Base-by-base conservation (phyloP, 2,113 vertebrate genomes). In the Chlamydotis undulata region DNA sequence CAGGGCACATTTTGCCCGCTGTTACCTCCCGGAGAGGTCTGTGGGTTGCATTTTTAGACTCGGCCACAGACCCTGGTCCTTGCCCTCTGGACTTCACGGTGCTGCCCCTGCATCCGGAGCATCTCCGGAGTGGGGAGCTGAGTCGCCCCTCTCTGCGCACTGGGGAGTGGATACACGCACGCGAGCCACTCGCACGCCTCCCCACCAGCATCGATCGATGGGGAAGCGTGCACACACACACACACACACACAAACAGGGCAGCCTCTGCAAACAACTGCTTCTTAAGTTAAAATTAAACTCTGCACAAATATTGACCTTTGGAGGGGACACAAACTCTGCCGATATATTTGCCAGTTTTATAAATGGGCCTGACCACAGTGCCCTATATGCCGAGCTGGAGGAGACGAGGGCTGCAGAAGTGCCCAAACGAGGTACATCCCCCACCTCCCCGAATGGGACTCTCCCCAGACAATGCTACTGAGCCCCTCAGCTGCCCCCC, bases 271-370 rank as follows among this genome's bases (percentile, higher is more conserved):
- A 98, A 98, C 97, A 98, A 98, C 97, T 98, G 96, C 97, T 98
- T 97, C 97, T 98, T 98, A 98, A 98, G 98, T 98, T 98, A 98
- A 98, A 98, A 98, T 98, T 98, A 98, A 98, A 98, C 98, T 98
- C 97, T 98, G 97, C 92, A 98, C 98, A 98, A 98, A 98, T 98
- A 98, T 98, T 98, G 98, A 98, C 98, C 97, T 98, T 98, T 98
- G 98, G 98, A 98, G 98, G 97, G 97, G 98, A 98, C 96, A 97
- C 94, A 98, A 97, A 97, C 96, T 89, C 97, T 97, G 97, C 97
- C 94, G 60, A 97, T 96, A 97, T 98, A 98, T 98, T 98, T 98
- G 98, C 98, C 97, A 97, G 97, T 94, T 98, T 98, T 98, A 98
- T 98, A 98, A 98, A 98, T 98, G 98, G 97, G 97, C 94, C 96